Percentiles rank a stretch among this genome's conserved stretches.
phyloP scores from a whole-genome alignment of 2,113 vertebrate species.

The Leptodactylus fuscus region DNA sequence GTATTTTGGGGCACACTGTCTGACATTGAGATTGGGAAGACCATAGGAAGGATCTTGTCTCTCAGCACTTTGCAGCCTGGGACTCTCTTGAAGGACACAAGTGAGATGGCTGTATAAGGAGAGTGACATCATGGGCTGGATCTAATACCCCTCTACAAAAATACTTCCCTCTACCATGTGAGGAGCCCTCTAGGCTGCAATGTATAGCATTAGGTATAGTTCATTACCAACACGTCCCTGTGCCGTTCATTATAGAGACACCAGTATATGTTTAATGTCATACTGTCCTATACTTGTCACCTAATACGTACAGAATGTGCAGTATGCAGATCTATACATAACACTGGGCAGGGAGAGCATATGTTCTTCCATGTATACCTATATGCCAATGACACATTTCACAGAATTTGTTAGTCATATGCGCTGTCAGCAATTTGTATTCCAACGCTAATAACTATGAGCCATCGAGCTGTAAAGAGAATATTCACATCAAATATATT shows the following conservation, averaged over 20 bases:
- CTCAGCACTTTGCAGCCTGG: constrained; percentile 32
- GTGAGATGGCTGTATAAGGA: constrained; percentile 49
- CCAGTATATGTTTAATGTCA: not conserved
- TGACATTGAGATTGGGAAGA: constrained; percentile 39
- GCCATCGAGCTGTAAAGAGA: too few relatives aligned
- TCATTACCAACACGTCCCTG: not conserved
- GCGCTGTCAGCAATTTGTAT: not conserved
- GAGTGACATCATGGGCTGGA: constrained; percentile 43
- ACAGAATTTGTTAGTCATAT: not conserved
- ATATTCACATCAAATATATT: not conserved
- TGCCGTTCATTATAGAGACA: not conserved
- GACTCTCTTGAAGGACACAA: constrained; percentile 43
- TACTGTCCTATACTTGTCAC: not conserved
- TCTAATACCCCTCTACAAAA: constrained; percentile 26
- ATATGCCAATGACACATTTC: not conserved
- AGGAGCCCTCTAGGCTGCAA: constrained; percentile 7
- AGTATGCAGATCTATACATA: not conserved
- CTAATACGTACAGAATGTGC: not conserved
- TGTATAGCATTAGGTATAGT: not conserved
- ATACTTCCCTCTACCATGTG: constrained; percentile 5
- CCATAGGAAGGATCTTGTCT: not conserved
- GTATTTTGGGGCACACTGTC: constrained; percentile 44
- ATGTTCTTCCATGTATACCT: not conserved
- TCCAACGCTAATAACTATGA: not conserved
- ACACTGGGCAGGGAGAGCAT: not conserved